A percentile compares a stretch with the other conserved stretches of the same genome.
Evolutionary conservation across 2,113 vertebrate species (phyloP).

Genomic region (Dryoscopus gambensis): DNA sequence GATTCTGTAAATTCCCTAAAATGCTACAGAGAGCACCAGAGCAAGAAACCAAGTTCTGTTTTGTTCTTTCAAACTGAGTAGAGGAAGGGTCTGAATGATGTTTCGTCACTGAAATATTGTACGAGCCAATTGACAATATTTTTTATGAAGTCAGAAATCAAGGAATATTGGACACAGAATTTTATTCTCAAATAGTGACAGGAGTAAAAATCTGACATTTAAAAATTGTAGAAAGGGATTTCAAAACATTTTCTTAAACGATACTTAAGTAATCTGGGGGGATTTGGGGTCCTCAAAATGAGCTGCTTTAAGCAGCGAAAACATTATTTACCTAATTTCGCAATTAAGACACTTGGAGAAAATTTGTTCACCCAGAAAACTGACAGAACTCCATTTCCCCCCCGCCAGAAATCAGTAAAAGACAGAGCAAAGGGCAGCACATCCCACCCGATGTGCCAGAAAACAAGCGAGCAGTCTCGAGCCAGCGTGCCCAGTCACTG

Average conservation of each 20-base stretch:
- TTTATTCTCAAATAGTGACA: background rate
- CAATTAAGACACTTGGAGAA: background rate
- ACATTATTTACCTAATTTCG: background rate
- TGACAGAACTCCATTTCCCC: background rate
- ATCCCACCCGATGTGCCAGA: background rate
- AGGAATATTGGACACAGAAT: background rate
- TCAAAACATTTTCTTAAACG: background rate
- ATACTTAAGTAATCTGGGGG: background rate
- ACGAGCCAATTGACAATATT: background rate
- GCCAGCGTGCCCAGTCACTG: background rate
- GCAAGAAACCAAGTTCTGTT: background rate
- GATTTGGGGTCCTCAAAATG: background rate
- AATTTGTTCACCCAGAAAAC: background rate
- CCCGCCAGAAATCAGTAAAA: background rate
- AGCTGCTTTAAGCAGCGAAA: background rate
- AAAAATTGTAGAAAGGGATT: background rate
- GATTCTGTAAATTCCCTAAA: background rate
- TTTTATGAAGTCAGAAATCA: background rate
- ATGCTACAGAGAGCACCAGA: background rate
- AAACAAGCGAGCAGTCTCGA: background rate
- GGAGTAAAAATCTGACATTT: background rate
- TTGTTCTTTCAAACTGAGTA: background rate
- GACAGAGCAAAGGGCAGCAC: background rate
- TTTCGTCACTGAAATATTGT: fast-evolving
- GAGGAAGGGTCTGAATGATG: background rate